These are phyloP conservation scores for Thymelicus acteon DNA, from an alignment of 2,888 invertebrate genomes.

Conservation along the genomic window DNA sequence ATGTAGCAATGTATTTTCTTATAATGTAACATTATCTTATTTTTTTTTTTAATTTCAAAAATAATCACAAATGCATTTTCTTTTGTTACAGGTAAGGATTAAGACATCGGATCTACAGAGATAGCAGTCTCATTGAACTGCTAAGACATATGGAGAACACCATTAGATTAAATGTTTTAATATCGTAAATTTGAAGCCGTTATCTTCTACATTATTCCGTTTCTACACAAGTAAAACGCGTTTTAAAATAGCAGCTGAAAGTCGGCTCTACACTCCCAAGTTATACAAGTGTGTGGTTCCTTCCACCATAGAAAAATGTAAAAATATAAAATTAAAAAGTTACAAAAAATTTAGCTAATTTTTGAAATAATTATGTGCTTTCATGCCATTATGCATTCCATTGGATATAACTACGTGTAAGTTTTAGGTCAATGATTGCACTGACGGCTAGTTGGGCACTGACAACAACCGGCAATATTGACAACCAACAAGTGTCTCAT, in stretches of 20 bases:
- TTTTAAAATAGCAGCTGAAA: slow-evolving; percentile 72
- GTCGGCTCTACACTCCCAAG: slow-evolving; percentile 46
- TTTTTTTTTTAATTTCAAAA: too few species aligned
- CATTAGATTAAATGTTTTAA: slow-evolving; percentile 72
- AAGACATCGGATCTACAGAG: slow-evolving; percentile 3
- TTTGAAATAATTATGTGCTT: neutral
- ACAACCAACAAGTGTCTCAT: slow-evolving; percentile 32
- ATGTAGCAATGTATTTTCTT: too few species aligned
- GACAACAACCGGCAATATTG: slow-evolving; percentile 14
- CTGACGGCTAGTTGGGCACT: neutral
- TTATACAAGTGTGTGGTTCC: neutral
- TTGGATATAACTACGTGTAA: neutral
- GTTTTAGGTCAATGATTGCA: slow-evolving; percentile 1
- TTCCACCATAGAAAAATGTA: neutral
- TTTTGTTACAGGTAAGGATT: slow-evolving; percentile 33
- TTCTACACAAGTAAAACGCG: slow-evolving; percentile 50
- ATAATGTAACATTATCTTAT: too few species aligned
- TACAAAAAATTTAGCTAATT: neutral
- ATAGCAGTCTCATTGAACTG: slow-evolving; percentile 9
- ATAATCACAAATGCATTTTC: slow-evolving; percentile 2
- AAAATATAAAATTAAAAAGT: neutral
- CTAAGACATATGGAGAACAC: slow-evolving; percentile 39
- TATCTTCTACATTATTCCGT: slow-evolving; percentile 64
- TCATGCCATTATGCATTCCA: neutral
- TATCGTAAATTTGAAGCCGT: slow-evolving; percentile 69